Conservation (phyloP, 2,797 vertebrate species). For the Microctenopoma lineatum region DNA sequence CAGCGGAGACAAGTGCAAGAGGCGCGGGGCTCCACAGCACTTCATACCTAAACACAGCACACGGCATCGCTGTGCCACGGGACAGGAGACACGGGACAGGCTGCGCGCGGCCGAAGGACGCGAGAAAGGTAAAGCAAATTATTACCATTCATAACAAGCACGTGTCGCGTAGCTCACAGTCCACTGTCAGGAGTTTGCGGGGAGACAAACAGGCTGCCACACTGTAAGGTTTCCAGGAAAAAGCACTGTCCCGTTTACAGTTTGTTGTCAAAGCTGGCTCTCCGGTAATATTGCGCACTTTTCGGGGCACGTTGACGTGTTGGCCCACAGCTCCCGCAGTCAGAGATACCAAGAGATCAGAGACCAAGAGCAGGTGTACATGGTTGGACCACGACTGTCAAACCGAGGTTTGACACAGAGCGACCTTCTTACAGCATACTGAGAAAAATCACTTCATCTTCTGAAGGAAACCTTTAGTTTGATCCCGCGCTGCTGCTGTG, state of each 20-base stretch:
- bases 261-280: conserved; percentile 1
- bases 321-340: not conserved
- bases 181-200: conserved; percentile 66
- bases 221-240: not conserved
- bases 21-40: conserved; percentile 58
- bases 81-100: conserved; percentile 20
- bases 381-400: conserved; percentile 45
- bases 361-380: conserved; percentile 45
- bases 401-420: conserved; percentile 10
- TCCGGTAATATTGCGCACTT: conserved; percentile 12
- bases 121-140: conserved; percentile 51
- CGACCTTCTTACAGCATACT: conserved; percentile 20
- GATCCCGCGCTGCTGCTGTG: conserved; percentile 4
- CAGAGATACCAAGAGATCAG: not conserved
- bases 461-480: conserved; percentile 1
- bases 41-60: conserved; percentile 49
- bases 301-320: not conserved
- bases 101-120: conserved; percentile 28
- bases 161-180: conserved; percentile 41
- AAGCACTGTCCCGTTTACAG: conserved; percentile 2
- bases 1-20: conserved; percentile 61
- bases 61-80: conserved; percentile 23
- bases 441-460: conserved; percentile 16
- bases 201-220: conserved; percentile 7
- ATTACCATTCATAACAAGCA: conserved; percentile 38